These are phyloP conservation scores for Petrocephalus zakoni DNA, from an alignment of 2,113 vertebrate genomes.

Conservation along the genomic window DNA sequence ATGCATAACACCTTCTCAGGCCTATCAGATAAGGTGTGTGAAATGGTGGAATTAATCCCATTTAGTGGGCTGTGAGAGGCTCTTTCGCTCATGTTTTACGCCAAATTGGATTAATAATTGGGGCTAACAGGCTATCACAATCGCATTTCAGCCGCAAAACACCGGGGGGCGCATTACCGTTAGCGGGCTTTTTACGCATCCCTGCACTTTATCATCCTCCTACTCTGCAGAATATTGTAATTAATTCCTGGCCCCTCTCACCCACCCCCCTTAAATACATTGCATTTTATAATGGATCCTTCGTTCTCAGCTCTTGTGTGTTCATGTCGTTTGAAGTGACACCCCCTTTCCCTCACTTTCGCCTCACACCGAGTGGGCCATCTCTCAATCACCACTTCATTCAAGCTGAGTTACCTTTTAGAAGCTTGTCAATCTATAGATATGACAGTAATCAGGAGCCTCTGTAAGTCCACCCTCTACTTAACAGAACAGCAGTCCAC, in stretches of 20 bases:
- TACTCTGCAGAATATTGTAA: constrained; percentile 19
- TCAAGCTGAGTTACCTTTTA: constrained; percentile 27
- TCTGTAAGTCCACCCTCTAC: constrained; percentile 22
- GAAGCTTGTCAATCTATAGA: neutral
- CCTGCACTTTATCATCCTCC: constrained; percentile 29
- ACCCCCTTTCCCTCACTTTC: neutral
- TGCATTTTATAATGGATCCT: neutral
- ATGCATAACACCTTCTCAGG: constrained; percentile 23
- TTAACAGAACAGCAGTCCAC: neutral
- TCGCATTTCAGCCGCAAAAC: constrained; percentile 42
- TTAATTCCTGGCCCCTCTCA: constrained; percentile 15
- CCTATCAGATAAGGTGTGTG: constrained; percentile 32
- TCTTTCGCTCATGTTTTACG: constrained; percentile 42
- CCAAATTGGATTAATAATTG: constrained; percentile 52
- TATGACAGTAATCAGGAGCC: constrained; percentile 20
- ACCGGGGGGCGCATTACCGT: constrained; percentile 29
- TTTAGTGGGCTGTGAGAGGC: constrained; percentile 6
- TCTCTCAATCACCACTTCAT: neutral
- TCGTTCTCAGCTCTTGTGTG: neutral
- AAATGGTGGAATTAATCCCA: constrained; percentile 12
- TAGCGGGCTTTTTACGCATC: constrained; percentile 20
- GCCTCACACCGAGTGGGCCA: neutral
- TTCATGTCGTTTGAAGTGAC: neutral
- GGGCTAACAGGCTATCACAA: constrained; percentile 45
- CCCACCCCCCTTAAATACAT: neutral